Base-by-base conservation (phyloP, 2,113 vertebrate genomes). In the Brachypteracias leptosomus region DNA sequence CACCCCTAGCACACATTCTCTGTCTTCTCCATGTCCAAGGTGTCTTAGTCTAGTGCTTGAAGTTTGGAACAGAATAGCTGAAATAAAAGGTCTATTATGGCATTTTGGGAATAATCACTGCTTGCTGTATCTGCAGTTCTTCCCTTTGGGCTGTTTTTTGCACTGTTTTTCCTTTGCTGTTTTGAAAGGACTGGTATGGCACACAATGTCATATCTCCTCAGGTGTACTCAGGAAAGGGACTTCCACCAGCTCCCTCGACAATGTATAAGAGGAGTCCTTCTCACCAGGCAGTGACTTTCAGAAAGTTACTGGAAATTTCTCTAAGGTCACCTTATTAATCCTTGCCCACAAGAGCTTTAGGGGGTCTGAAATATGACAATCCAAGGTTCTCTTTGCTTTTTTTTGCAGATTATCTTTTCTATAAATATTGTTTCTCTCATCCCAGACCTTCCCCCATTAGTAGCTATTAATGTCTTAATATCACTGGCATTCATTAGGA, bases 391-490 rank as follows among this genome's bases (percentile, higher is more conserved):
- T 28, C 36, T 89, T 84, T 90, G 31, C 4, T 65, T 84, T 85
- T 61, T 67, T 89, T 55, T 63, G 25, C 15, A 92, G 26, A 82
- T 87, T 85, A 76, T 5, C n/a, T 94, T 89, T 67, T 54, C 73
- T 81, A 61, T 61, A 86, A 90, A 71, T 94, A 75, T 29, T 83
- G n/a, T 38, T 76, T 63, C 22, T 74, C 24, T 42, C 73, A 71
- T 76, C 13, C 35, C 55, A 88, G 28, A 59, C 44, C 35, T 92
- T 33, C 19, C 31, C 33, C 31, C 61, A 68, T 92, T 94, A 96
- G 18, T 22, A 90, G 40, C 31, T 93, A 62, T 87, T 93, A 92
- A 84, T 85, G 76, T 75, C 88, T 96, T 96, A 87, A 75, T 94
- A 96, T 81, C 3, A 6, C n/a, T 44, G 49, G 5, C 66, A 90